Evolutionary conservation across 2,888 invertebrate genomes (phyloP), one percentile per base, ranked within the genome.

Genomic region (Allacma fusca): DNA sequence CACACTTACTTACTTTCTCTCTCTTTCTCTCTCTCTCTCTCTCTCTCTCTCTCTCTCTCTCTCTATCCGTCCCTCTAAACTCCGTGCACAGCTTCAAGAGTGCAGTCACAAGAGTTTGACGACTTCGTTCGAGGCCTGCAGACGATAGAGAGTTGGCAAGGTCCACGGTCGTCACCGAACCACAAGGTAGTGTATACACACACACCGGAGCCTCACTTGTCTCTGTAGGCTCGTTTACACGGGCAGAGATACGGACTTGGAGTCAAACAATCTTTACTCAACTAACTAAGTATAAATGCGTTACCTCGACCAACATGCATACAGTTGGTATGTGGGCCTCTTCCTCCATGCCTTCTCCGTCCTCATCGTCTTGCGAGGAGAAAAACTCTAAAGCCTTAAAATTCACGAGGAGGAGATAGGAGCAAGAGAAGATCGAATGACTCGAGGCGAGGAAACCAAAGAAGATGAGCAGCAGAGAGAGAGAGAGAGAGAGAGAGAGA

Each of bases 341-440:
- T 29, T 65, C 65, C 28, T 65, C 65, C 28, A 65, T 13, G 13
- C 9, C 43, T 70, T 24, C 43, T 21, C 24, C 40, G 16, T 50
- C 50, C 2, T 50, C 50, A 5, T 50, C 50, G 5, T n/a, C 50
- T 50, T 16, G 50, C 24, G 23, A 62, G 23, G 26, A 62, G 62
- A 62, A 62, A 62, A 62, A 62, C 24, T 62, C 59, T 57, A 59
- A 74, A 73, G 71, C 57, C 71, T 64, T 65, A 74, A 74, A 74
- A 74, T 74, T 50, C 65, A 74, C 65, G 26, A 74, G 74, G 74
- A 65, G 74, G 74, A 74, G 74, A 68, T 29, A 74, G 64, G 64
- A 64, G 74, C 29, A 34, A 26, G 64, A 65, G 44, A 67, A 74
- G 74, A 74, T 74, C 65, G 50, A 74, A 74, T 74, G 74, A 74